These are phyloP conservation scores for Aphidoletes aphidimyza DNA, from an alignment of 2,888 invertebrate genomes.

Conservation along the genomic window DNA sequence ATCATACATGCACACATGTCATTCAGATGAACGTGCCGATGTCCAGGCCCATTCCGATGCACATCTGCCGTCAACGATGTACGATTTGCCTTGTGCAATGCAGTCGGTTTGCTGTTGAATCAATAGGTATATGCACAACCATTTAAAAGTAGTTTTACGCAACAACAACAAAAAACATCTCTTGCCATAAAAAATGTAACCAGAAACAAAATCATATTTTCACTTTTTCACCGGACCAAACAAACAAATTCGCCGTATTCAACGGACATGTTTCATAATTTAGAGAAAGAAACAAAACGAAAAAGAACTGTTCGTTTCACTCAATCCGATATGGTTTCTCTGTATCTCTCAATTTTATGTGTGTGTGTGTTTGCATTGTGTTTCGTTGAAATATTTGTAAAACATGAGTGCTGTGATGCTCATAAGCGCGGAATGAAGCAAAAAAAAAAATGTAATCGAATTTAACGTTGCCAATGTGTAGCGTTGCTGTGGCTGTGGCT, in stretches of 20 bases:
- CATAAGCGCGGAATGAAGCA: not conserved
- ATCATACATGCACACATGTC: slow-evolving; percentile 15
- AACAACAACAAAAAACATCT: not conserved
- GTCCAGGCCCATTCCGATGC: not conserved
- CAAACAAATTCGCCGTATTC: slow-evolving; percentile 16
- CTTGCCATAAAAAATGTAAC: not conserved
- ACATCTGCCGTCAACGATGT: no score
- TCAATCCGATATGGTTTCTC: not conserved
- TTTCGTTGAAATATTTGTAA: not conserved
- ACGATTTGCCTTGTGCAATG: no score
- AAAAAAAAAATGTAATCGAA: slow-evolving; percentile 23
- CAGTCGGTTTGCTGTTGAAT: no score
- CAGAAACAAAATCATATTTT: not conserved
- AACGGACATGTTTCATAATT: slow-evolving; percentile 19
- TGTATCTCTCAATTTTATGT: no score
- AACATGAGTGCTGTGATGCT: not conserved
- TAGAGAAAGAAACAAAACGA: not conserved
- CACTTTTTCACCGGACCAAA: not conserved
- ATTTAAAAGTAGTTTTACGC: slow-evolving; percentile 23
- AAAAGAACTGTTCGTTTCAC: not conserved
- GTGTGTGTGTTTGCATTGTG: not conserved
- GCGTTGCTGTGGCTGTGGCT: not conserved
- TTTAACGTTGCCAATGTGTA: slow-evolving; percentile 16
- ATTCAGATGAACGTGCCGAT: not conserved
- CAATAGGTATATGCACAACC: not conserved